A percentile compares a stretch with the other conserved stretches of the same genome.
Conservation (phyloP, 2,797 vertebrate genomes). For the Acomys russatus region DNA sequence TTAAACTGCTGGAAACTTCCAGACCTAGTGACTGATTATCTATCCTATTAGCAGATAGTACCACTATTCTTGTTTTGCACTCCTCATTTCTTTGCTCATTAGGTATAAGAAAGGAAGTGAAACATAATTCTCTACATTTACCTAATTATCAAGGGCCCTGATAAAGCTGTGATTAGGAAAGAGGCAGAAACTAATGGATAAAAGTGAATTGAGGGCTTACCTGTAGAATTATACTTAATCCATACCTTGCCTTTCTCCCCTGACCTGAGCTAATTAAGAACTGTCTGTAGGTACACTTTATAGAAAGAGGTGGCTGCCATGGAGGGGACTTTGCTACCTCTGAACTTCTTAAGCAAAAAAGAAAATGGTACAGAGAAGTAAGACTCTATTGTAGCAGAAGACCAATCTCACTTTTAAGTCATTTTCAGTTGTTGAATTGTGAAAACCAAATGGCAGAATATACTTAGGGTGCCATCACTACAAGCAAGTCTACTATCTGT, state of each 20-base stretch:
- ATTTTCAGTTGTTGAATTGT: conserved; percentile 31
- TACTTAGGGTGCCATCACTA: conserved; percentile 44
- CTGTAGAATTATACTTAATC: conserved; percentile 80
- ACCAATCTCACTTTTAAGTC: conserved; percentile 57
- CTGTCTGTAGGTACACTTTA: conserved; percentile 41
- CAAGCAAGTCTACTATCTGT: not conserved
- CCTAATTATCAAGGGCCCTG: conserved; percentile 74
- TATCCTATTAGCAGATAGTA: conserved; percentile 68
- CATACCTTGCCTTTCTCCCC: conserved; percentile 58
- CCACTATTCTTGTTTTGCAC: not conserved
- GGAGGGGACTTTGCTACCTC: conserved; percentile 53
- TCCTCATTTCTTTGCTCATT: conserved; percentile 71
- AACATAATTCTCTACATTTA: conserved; percentile 74
- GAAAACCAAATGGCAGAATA: conserved; percentile 31
- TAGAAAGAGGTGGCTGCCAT: conserved; percentile 48
- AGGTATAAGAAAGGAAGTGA: conserved; percentile 79
- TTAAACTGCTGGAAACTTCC: conserved; percentile 23
- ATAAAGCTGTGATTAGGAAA: conserved; percentile 74
- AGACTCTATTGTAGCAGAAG: not conserved
- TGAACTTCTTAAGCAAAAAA: conserved; percentile 49
- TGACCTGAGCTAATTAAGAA: conserved; percentile 76
- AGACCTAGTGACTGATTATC: conserved; percentile 62
- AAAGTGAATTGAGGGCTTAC: conserved; percentile 67
- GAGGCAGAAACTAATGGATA: conserved; percentile 66
- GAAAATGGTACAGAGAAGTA: conserved; percentile 8